Conservation (phyloP, 2,888 invertebrate species). For the Craniophora ligustri region DNA sequence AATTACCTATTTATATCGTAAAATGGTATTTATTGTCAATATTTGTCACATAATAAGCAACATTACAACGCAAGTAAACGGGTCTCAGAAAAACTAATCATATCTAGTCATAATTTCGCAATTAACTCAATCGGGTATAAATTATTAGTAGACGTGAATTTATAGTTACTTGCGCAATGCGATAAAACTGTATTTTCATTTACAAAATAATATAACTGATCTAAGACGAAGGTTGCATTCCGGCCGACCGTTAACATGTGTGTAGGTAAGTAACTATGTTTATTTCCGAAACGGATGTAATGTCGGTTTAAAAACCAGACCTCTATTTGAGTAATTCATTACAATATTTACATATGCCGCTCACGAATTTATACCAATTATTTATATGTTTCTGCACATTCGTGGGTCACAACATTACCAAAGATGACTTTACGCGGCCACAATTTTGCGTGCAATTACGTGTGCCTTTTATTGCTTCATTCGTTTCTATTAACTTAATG, state of each 20-base stretch:
- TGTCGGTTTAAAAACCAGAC: slow-evolving; percentile 32
- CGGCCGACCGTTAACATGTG: slow-evolving; percentile 42
- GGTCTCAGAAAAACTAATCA: slow-evolving; percentile 36
- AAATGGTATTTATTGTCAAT: too few relatives aligned
- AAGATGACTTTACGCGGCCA: slow-evolving; percentile 32
- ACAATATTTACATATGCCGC: slow-evolving; percentile 25
- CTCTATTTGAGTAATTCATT: slow-evolving; percentile 10
- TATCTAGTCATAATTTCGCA: slow-evolving; percentile 31
- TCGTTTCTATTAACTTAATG: slow-evolving; percentile 23
- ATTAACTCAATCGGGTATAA: slow-evolving; percentile 45
- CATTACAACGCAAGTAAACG: slow-evolving; percentile 22
- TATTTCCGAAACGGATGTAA: slow-evolving; percentile 58
- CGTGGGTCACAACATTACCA: slow-evolving; percentile 18
- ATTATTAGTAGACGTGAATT: slow-evolving; percentile 40
- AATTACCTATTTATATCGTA: too few relatives aligned
- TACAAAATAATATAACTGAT: slow-evolving; percentile 50
- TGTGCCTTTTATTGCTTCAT: slow-evolving; percentile 34
- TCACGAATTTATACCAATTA: slow-evolving; percentile 41
- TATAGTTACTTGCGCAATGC: slow-evolving; percentile 39
- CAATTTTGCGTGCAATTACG: too few relatives aligned
- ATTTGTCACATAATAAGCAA: neutral
- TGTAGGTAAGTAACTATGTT: neutral
- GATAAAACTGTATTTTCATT: slow-evolving; percentile 51
- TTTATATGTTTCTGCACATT: slow-evolving; percentile 33
- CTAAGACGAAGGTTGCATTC: slow-evolving; percentile 57